phyloP scores from a whole-genome alignment of 2,888 invertebrate species.

The Hermaeophaga mercurialis region DNA sequence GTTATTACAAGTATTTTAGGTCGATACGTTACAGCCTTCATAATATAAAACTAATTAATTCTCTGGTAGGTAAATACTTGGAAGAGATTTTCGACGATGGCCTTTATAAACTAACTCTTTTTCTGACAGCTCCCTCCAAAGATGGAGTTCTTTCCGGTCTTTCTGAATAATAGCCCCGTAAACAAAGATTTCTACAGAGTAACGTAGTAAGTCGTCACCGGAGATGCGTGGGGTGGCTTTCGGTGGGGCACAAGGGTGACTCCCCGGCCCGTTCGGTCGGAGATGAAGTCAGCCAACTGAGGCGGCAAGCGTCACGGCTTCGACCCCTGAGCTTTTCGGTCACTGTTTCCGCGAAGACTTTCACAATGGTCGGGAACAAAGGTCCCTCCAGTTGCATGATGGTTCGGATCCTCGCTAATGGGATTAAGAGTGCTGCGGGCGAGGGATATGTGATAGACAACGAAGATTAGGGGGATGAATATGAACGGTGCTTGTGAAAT shows the following conservation, averaged over 20 bases:
- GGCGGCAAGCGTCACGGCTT: slow-evolving; percentile 45
- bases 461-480: slow-evolving; percentile 34
- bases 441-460: slow-evolving; percentile 53
- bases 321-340: slow-evolving; percentile 54
- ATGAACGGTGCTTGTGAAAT: not conserved
- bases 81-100: too few species aligned
- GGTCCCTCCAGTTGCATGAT: slow-evolving; percentile 42
- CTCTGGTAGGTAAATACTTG: too few species aligned
- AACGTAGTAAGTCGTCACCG: not conserved
- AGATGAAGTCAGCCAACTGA: slow-evolving; percentile 29
- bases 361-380: slow-evolving; percentile 52
- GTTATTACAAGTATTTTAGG: too few species aligned
- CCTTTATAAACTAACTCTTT: not conserved
- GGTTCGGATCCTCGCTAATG: slow-evolving; percentile 51
- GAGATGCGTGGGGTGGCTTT: slow-evolving; percentile 7
- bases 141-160: slow-evolving; percentile 8
- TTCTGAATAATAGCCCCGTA: slow-evolving; percentile 3
- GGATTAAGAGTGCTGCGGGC: slow-evolving; percentile 55
- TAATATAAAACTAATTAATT: too few species aligned
- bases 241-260: not conserved
- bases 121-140: not conserved
- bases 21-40: too few species aligned
- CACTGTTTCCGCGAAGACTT: slow-evolving; percentile 52
- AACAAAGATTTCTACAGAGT: slow-evolving; percentile 1
- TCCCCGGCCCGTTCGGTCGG: not conserved